Evolutionary conservation across 2,888 invertebrate species (phyloP).

Genomic region (Plebejus melissa): DNA sequence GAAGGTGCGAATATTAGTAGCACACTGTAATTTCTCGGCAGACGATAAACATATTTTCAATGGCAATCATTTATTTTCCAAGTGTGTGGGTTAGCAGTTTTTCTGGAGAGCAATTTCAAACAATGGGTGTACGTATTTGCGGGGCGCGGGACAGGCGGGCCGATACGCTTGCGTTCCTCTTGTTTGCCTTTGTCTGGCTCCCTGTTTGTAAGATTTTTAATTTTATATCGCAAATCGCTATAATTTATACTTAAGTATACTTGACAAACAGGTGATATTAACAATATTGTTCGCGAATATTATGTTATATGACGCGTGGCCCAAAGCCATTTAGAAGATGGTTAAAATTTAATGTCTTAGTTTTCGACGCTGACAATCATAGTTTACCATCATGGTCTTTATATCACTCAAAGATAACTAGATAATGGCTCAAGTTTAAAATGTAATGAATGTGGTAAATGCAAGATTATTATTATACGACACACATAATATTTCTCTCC

Average conservation of each 20-base stretch:
- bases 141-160: conserved; percentile 41
- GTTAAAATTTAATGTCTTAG: too few relatives aligned
- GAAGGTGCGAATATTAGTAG: not conserved
- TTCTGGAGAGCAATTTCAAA: conserved; percentile 58
- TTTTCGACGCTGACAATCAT: too few relatives aligned
- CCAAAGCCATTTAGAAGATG: too few relatives aligned
- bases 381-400: too few relatives aligned
- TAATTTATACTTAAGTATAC: conserved; percentile 8
- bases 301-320: too few relatives aligned
- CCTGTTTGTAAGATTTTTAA: conserved; percentile 48
- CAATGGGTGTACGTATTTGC: conserved; percentile 62
- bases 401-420: too few relatives aligned
- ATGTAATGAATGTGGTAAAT: too few relatives aligned
- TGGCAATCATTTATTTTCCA: conserved; percentile 1
- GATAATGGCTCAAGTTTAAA: too few relatives aligned
- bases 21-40: not conserved
- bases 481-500: too few relatives aligned
- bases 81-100: conserved; percentile 49
- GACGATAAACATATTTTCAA: not conserved
- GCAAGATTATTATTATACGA: too few relatives aligned
- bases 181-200: conserved; percentile 69
- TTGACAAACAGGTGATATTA: not conserved
- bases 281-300: too few relatives aligned
- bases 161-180: conserved; percentile 57
- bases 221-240: conserved; percentile 20